Base-by-base conservation (phyloP, 2,888 invertebrate species). In the Lutraria lutraria region DNA sequence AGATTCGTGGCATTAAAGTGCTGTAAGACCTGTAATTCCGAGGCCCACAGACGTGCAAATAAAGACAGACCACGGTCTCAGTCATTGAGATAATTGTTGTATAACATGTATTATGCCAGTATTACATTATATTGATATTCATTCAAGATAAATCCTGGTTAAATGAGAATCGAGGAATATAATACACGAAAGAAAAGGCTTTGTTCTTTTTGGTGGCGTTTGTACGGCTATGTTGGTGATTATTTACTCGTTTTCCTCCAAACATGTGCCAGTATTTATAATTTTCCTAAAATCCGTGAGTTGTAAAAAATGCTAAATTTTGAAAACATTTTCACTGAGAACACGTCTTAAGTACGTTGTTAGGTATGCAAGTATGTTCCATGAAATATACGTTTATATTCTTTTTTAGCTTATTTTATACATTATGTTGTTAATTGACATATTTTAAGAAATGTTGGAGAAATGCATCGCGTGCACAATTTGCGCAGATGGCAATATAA, bases 1-100 rank as follows among this genome's bases (percentile, higher is more conserved):
- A 93, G 94, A 52, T 95, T 95, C 88, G 95, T 96, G 25, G 93
- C 94, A 63, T 87, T 94, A 81, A 95, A 96, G 83, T 96, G 96
- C 88, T 96, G 96, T 92, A 92, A 94, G 88, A 96, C 96, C 10
- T 96, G 96, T 87, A 89, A 87, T 19, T 25, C 81, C 25, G 89
- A 87, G 0, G 25, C 81, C 34, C 56, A 83, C 80, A 54, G n/a
- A 43, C 56, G 34, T 31, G 79, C 84, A 8, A 92, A 92, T 79
- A 90, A 86, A 86, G 63, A 90, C 83, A 90, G 91, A 89, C 91
- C 91, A 88, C 87, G 80, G 72, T 76, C 83, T 6, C 76, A 63
- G 29, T 56, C 90, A 53, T 81, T 90, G 4, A 90, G 90, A 90
- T 92, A 90, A 92, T 88, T 8, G 54, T 81, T 53, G 60, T 16